Percentiles rank a stretch among this genome's conserved stretches.
Evolutionary conservation across 1,140 invertebrate species (phyloP).

Genomic region (Orchestia grillus): DNA sequence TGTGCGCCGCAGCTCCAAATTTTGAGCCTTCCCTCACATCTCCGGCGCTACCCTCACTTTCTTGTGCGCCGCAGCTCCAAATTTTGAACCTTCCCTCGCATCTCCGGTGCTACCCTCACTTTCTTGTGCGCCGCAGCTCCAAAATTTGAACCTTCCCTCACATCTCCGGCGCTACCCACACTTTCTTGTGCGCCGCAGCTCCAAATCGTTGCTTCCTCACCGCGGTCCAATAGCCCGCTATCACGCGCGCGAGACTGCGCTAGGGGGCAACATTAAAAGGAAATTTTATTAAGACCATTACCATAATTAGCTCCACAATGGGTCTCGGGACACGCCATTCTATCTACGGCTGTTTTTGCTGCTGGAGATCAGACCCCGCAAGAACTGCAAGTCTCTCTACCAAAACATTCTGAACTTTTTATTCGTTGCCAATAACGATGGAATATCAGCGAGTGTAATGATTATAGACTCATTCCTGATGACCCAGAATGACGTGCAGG

Average conservation of each 20-base stretch:
- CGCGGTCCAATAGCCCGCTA: background rate
- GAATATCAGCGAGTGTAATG: background rate
- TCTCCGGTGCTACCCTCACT: background rate
- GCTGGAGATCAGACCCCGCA: background rate
- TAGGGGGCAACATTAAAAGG: conserved; percentile 14
- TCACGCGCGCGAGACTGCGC: background rate
- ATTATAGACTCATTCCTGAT: background rate
- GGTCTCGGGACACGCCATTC: background rate
- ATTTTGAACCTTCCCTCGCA: background rate
- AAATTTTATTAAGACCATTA: conserved; percentile 40
- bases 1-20: too few species aligned
- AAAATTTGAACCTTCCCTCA: background rate
- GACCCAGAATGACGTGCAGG: background rate
- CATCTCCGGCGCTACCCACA: background rate
- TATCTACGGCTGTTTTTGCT: background rate
- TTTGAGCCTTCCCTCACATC: background rate
- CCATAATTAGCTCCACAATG: conserved; percentile 38
- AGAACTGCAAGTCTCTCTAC: too few species aligned
- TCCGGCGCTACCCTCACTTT: background rate
- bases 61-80: too few species aligned
- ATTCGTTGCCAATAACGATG: background rate
- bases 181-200: background rate
- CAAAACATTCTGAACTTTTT: too few species aligned
- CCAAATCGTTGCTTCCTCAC: background rate
- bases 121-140: too few species aligned